These are phyloP conservation scores for Phaenicophaeus curvirostris DNA, from an alignment of 2,797 vertebrate species.

Conservation along the genomic window DNA sequence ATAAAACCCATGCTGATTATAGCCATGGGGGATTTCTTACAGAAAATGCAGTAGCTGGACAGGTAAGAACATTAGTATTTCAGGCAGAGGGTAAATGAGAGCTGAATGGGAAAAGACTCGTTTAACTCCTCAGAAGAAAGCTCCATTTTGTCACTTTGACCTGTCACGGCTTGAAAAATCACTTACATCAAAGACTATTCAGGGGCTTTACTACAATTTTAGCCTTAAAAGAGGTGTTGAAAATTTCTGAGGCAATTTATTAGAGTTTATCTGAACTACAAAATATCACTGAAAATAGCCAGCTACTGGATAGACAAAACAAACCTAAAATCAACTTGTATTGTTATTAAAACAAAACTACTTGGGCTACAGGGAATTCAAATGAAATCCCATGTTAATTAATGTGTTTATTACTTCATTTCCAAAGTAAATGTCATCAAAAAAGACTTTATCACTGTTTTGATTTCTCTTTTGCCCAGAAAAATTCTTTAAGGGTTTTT, in stretches of 20 bases:
- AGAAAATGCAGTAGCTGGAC: slow-evolving; percentile 15
- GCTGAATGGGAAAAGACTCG: background rate
- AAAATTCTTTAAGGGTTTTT: background rate
- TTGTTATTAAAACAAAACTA: slow-evolving; percentile 6
- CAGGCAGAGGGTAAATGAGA: slow-evolving; percentile 19
- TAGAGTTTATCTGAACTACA: background rate
- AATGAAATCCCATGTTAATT: background rate
- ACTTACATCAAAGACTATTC: background rate
- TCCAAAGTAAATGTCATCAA: background rate
- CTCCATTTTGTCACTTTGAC: background rate
- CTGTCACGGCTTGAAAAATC: slow-evolving; percentile 6
- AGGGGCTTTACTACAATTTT: background rate
- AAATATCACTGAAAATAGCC: background rate
- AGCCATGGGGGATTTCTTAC: slow-evolving; percentile 27
- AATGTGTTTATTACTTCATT: background rate
- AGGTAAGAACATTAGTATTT: slow-evolving; percentile 47
- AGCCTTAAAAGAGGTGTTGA: background rate
- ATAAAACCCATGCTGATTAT: slow-evolving; percentile 49
- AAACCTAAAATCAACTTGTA: background rate
- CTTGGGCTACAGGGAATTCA: background rate
- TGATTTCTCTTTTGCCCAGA: background rate
- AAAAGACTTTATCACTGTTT: background rate
- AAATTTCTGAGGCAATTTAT: background rate
- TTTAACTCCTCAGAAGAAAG: slow-evolving; percentile 21
- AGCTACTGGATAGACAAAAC: background rate